These are phyloP conservation scores for Lasioglossum calceatum DNA, from an alignment of 2,888 invertebrate genomes.

Conservation along the genomic window DNA sequence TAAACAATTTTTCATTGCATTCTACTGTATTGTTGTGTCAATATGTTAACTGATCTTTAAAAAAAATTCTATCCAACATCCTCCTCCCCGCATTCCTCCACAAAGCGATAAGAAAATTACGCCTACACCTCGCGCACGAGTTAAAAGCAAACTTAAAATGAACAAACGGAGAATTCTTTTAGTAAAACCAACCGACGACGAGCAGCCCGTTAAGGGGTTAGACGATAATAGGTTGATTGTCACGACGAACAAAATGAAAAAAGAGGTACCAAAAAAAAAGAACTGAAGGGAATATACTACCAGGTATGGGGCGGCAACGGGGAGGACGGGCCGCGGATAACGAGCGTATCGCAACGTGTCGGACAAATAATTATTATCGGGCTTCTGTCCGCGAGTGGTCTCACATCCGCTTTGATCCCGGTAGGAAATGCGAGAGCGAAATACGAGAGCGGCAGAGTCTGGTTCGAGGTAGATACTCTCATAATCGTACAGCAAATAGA, in stretches of 20 bases:
- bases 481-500: conserved; percentile 83
- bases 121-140: no score
- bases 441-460: conserved; percentile 76
- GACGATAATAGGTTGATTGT: conserved; percentile 65
- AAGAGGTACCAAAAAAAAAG: background rate
- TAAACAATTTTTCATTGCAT: background rate
- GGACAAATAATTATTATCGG: conserved; percentile 81
- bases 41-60: background rate
- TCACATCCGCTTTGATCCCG: conserved; percentile 77
- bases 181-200: background rate
- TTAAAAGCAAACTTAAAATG: background rate
- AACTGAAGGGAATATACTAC: conserved; percentile 33
- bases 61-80: background rate
- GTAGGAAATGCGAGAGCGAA: conserved; percentile 76
- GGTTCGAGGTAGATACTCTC: conserved; percentile 82
- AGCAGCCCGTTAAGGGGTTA: background rate
- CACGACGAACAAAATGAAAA: conserved; percentile 21
- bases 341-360: conserved; percentile 76
- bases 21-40: background rate
- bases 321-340: conserved; percentile 62
- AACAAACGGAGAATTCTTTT: background rate
- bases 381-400: conserved; percentile 76
- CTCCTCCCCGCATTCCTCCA: background rate
- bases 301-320: conserved; percentile 29
- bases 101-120: background rate